Percentiles rank a stretch among this genome's conserved stretches.
These are phyloP conservation scores for Synergus itoensis DNA, from an alignment of 2,888 invertebrate species.

Conservation along the genomic window DNA sequence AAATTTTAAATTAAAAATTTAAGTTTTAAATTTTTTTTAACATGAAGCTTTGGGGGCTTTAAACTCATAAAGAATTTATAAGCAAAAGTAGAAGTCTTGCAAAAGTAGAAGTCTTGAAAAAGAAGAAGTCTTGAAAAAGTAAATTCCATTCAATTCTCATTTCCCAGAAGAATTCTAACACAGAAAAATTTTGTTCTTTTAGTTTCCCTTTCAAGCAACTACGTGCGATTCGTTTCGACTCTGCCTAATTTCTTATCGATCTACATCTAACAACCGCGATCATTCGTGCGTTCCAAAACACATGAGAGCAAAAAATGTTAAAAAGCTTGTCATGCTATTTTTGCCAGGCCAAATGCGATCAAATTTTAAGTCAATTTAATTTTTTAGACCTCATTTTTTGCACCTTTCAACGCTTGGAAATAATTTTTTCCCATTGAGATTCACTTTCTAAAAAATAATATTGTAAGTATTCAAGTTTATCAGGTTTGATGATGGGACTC, in stretches of 20 bases:
- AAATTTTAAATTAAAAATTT: neutral
- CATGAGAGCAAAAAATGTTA: neutral
- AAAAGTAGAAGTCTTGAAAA: neutral
- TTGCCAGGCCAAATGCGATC: neutral
- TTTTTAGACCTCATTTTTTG: neutral
- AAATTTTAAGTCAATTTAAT: neutral
- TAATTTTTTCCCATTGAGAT: neutral
- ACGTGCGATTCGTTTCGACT: neutral
- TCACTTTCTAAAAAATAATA: neutral
- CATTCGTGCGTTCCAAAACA: neutral
- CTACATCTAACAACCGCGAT: neutral
- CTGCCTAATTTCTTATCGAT: neutral
- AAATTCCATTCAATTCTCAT: neutral
- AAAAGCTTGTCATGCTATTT: neutral
- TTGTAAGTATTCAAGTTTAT: neutral
- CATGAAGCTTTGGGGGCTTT: no score
- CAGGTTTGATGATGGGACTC: neutral
- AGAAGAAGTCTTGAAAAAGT: neutral
- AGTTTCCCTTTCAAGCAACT: neutral
- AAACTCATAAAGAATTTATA: neutral
- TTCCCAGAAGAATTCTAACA: neutral
- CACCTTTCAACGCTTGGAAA: neutral
- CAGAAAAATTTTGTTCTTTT: neutral
- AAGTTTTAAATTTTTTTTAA: neutral
- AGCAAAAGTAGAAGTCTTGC: neutral